Percentiles rank a stretch among this genome's conserved stretches.
Evolutionary conservation across 2,888 invertebrate genomes (phyloP).

Genomic region (Schrankia costaestrigalis): DNA sequence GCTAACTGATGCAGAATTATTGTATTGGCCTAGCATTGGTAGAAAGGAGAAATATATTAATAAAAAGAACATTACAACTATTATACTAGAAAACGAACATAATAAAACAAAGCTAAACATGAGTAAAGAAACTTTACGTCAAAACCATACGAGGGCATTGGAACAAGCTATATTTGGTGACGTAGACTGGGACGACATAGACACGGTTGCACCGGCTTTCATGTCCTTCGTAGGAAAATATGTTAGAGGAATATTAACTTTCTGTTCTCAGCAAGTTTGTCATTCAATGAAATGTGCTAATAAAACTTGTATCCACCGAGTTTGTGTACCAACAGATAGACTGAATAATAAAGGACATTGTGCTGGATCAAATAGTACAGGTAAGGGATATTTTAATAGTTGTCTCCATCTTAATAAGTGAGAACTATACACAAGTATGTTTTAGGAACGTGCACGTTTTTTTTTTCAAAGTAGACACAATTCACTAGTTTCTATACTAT

Average conservation of each 20-base stretch:
- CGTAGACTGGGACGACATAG: constrained; percentile 66
- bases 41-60: constrained; percentile 24
- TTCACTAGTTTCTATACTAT: no score
- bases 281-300: constrained; percentile 69
- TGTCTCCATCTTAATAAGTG: no score
- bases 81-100: constrained; percentile 59
- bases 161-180: constrained; percentile 68
- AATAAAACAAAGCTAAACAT: constrained; percentile 60
- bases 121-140: constrained; percentile 48
- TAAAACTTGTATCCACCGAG: constrained; percentile 60
- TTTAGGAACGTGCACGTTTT: no score
- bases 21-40: constrained; percentile 58
- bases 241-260: constrained; percentile 62
- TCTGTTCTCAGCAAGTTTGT: constrained; percentile 62
- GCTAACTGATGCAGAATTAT: constrained; percentile 48
- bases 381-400: constrained; percentile 36
- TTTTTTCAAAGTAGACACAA: no score
- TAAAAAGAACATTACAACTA: constrained; percentile 54
- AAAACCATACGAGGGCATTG: constrained; percentile 51
- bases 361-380: constrained; percentile 53
- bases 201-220: constrained; percentile 62
- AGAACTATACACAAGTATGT: no score
- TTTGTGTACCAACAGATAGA: constrained; percentile 54
- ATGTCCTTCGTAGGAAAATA: constrained; percentile 72
- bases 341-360: constrained; percentile 68